Evolutionary conservation across 2,113 vertebrate species (phyloP), one percentile per base, ranked within the genome.

Genomic region (Bostrychus sinensis): DNA sequence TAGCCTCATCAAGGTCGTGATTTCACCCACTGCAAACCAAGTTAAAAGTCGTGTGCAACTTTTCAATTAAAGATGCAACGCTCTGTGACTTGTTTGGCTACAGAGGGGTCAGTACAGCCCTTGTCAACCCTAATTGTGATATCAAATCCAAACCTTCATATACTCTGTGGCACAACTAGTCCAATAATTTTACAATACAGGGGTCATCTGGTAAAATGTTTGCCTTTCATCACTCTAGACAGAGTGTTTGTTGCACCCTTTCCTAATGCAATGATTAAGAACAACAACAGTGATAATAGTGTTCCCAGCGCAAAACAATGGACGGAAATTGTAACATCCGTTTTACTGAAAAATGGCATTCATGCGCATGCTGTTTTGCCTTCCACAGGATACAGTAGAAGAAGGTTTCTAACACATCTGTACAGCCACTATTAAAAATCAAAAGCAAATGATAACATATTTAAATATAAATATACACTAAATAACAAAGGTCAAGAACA

Each of bases 231-330:
- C 77, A 76, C 4, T 10, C 56, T 67, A 62, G 79, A 77, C 77
- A 67, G 45, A 77, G 55, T 89, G 86, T 90, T 89, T 89, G 87
- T 87, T 80, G 77, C 82, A 39, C 61, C 17, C 56, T 73, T 87
- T 90, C 87, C 89, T 81, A 86, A 86, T 77, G 70, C 82, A 78
- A 70, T 86, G 84, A 86, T 88, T 84, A 87, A 85, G 77, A 88
- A 82, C 79, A 90, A 89, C 86, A 89, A 85, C 84, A 82, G 17
- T 62, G 83, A 88, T 86, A 80, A 81, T 82, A 36, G 69, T 75
- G 86, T 88, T 89, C 87, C 87, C 86, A 89, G 82, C 73, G 68
- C 14, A 3, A 64, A 86, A 92, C 91, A 92, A 92, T 92, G 70
- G 86, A 45, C 77, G 91, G 91, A 92, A 89, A 90, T 78, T 83